Conservation (phyloP, 1,140 invertebrate genomes). For the Liolophura sinensis region DNA sequence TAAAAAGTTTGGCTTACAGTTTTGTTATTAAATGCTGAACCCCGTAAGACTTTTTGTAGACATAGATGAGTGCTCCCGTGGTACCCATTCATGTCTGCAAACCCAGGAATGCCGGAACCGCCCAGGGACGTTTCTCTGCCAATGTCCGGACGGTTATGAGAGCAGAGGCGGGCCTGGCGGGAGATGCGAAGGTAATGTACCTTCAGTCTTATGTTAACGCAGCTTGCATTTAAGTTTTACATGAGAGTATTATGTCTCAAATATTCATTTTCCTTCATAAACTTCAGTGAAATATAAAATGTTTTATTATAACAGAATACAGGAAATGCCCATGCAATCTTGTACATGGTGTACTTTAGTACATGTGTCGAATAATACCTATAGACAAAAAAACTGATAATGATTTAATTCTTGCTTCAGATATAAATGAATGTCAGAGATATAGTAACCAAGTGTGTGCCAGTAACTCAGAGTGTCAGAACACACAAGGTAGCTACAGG, state of each 20-base stretch:
- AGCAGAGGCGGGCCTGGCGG: slow-evolving; percentile 67
- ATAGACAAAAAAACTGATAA: too few relatives aligned
- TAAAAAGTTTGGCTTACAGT: too few relatives aligned
- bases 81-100: slow-evolving; percentile 56
- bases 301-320: too few relatives aligned
- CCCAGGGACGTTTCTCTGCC: slow-evolving; percentile 58
- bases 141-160: slow-evolving; percentile 94
- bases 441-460: slow-evolving; percentile 75
- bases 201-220: not conserved
- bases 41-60: slow-evolving; percentile 44
- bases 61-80: slow-evolving; percentile 62
- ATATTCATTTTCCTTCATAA: too few relatives aligned
- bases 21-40: too few relatives aligned
- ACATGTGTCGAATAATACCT: too few relatives aligned
- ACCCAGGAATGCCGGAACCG: slow-evolving; percentile 53
- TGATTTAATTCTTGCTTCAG: too few relatives aligned
- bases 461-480: slow-evolving; percentile 78
- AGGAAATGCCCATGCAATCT: too few relatives aligned
- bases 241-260: too few relatives aligned
- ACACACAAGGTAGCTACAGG: slow-evolving; percentile 78
- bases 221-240: too few relatives aligned
- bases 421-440: slow-evolving; percentile 86
- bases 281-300: too few relatives aligned
- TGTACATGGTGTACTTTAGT: too few relatives aligned
- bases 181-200: slow-evolving; percentile 31